phyloP scores from a whole-genome alignment of 1,140 invertebrate genomes.

The Drosophila subobscura region DNA sequence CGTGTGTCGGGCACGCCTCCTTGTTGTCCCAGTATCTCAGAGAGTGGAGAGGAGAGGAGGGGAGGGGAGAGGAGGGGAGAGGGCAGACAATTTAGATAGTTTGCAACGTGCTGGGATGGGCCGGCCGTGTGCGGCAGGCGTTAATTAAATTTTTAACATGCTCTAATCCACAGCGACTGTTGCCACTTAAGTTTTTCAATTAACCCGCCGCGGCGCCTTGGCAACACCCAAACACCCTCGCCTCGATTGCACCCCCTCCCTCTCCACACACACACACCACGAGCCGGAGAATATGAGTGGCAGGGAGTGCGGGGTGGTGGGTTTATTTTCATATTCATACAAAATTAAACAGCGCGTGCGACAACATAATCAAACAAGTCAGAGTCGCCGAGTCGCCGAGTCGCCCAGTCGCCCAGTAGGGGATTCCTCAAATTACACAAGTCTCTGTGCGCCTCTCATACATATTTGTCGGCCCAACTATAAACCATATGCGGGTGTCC shows the following conservation, averaged over 20 bases:
- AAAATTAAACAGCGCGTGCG: constrained; percentile 80
- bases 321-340: constrained; percentile 77
- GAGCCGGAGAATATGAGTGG: background rate
- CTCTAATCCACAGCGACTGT: constrained; percentile 73
- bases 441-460: background rate
- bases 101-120: constrained; percentile 11
- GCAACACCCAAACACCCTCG: constrained; percentile 26
- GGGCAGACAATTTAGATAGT: constrained; percentile 47
- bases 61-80: background rate
- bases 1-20: constrained; percentile 22
- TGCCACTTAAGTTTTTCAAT: constrained; percentile 82
- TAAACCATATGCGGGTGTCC: constrained; percentile 68
- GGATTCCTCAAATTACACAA: constrained; percentile 73
- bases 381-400: constrained; percentile 26
- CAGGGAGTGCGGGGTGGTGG: background rate
- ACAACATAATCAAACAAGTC: constrained; percentile 80
- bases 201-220: constrained; percentile 57
- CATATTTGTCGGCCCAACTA: constrained; percentile 51
- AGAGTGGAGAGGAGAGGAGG: background rate
- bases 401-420: background rate
- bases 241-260: background rate
- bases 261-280: background rate
- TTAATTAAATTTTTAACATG: constrained; percentile 82
- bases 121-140: constrained; percentile 26
- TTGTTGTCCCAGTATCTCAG: constrained; percentile 9